Conservation (phyloP, 2,888 invertebrate species). For the Nipponacmea schrenckii region DNA sequence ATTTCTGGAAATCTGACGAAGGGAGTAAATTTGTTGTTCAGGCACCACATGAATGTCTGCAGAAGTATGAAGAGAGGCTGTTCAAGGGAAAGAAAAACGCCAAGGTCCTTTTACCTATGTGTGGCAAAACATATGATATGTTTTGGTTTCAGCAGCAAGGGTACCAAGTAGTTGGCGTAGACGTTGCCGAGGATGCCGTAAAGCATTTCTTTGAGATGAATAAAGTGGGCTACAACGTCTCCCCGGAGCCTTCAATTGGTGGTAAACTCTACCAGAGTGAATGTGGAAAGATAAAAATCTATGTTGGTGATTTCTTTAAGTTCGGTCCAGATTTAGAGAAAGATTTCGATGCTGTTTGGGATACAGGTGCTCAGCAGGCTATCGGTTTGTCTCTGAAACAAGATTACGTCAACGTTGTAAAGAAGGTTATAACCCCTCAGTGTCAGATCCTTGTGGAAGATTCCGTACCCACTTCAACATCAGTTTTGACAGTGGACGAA, state of each 20-base stretch:
- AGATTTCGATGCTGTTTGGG: neutral
- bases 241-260: neutral
- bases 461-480: neutral
- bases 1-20: neutral
- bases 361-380: neutral
- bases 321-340: neutral
- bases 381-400: neutral
- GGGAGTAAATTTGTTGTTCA: neutral
- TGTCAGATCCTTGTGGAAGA: neutral
- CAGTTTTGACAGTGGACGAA: neutral
- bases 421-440: neutral
- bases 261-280: neutral
- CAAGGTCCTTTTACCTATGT: neutral
- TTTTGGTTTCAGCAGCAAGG: neutral
- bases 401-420: neutral
- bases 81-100: neutral
- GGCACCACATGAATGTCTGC: neutral
- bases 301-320: neutral
- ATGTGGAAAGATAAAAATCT: neutral
- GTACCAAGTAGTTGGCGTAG: neutral
- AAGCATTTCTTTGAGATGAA: conserved; percentile 1
- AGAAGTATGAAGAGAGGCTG: neutral
- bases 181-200: neutral
- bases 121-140: neutral
- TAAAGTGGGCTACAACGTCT: neutral